A percentile compares a stretch with the other conserved stretches of the same genome.
phyloP scores from a whole-genome alignment of 92 coral and sea anemone species.

The Zoanthus solanderi region DNA sequence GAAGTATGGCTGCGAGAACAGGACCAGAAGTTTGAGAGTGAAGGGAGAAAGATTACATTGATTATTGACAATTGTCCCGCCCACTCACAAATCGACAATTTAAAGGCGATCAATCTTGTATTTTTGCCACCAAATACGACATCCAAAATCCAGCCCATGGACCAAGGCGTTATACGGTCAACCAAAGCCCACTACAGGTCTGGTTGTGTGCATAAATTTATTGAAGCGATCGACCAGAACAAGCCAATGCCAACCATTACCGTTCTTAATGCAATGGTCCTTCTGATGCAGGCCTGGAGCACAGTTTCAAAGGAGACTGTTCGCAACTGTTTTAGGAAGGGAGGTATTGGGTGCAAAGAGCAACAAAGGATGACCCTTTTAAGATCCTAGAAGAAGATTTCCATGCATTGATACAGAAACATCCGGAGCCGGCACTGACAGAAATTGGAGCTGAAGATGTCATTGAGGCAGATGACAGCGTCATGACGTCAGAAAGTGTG shows the following conservation, averaged over 20 bases:
- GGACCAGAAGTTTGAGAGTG: slow-evolving; percentile 10
- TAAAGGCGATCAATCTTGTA: slow-evolving; percentile 18
- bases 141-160: slow-evolving; percentile 13
- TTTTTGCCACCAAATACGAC: background rate
- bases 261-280: slow-evolving; percentile 48
- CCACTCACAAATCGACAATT: background rate
- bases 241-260: slow-evolving; percentile 35
- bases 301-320: slow-evolving; percentile 44
- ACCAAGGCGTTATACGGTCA: slow-evolving; percentile 18
- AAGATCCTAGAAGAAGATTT: slow-evolving; percentile 41
- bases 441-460: slow-evolving; percentile 19
- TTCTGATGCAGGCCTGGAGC: slow-evolving; percentile 45
- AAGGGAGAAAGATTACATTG: slow-evolving; percentile 20
- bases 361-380: slow-evolving; percentile 58
- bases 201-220: slow-evolving; percentile 38
- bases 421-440: slow-evolving; percentile 34
- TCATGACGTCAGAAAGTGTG: slow-evolving; percentile 12
- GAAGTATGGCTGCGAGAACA: slow-evolving; percentile 37
- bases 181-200: slow-evolving; percentile 45
- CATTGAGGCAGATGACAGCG: slow-evolving; percentile 7
- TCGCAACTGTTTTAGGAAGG: slow-evolving; percentile 56
- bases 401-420: slow-evolving; percentile 33
- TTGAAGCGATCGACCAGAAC: slow-evolving; percentile 35
- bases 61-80: slow-evolving; percentile 38
- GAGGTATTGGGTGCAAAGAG: slow-evolving; percentile 44